Percentiles rank a stretch among this genome's conserved stretches.
These are phyloP conservation scores for Cygnus olor DNA, from an alignment of 2,797 vertebrate genomes.

Conservation along the genomic window DNA sequence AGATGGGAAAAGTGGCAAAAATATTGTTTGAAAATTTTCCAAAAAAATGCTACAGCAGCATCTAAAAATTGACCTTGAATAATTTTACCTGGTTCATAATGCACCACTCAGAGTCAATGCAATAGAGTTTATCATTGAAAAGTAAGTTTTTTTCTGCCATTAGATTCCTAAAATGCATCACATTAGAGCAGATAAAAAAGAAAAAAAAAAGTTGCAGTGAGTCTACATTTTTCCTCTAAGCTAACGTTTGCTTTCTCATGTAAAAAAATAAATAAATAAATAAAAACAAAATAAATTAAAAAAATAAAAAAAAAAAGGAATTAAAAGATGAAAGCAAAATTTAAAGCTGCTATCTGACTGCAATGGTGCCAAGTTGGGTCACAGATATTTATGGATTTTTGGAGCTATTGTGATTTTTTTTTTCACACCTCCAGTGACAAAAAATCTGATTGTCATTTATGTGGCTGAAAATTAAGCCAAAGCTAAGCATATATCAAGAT, in stretches of 20 bases:
- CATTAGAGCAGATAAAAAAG: not conserved
- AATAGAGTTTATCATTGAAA: not conserved
- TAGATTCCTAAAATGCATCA: not conserved
- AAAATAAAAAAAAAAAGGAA: not conserved
- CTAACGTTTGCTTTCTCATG: slow-evolving; percentile 3
- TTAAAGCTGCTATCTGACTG: not conserved
- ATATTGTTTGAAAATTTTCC: not conserved
- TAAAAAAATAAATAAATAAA: not conserved
- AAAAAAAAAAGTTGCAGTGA: not conserved
- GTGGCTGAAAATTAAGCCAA: slow-evolving; percentile 1
- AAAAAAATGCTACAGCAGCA: not conserved
- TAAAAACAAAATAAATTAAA: not conserved
- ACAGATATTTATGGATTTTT: not conserved
- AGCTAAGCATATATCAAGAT: slow-evolving; percentile 40
- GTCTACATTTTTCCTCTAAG: not conserved
- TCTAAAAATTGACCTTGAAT: not conserved
- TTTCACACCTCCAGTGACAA: not conserved
- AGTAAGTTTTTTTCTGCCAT: not conserved
- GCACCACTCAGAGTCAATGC: not conserved
- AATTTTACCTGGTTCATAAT: not conserved
- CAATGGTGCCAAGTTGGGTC: not conserved
- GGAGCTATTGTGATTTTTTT: not conserved
- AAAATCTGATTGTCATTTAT: slow-evolving; percentile 50
- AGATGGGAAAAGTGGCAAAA: not conserved
- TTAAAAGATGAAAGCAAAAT: not conserved